phyloP scores from a whole-genome alignment of 2,888 invertebrate species.

The Gastrophysa polygoni region DNA sequence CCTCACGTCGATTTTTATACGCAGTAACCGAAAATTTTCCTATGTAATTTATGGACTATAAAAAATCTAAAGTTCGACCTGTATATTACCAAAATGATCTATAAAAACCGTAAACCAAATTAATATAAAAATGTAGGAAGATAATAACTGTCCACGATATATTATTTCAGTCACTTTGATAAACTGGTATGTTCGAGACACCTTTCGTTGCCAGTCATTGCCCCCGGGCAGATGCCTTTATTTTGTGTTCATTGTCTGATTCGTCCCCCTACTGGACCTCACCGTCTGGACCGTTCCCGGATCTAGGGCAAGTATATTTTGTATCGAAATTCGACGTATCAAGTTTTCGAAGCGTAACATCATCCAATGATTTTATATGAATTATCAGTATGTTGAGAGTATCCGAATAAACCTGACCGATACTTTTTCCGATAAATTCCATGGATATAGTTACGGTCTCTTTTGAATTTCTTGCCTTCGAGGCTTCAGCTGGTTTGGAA shows the following conservation, averaged over 20 bases:
- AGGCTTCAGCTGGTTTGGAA: too few species aligned
- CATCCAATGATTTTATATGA: too few species aligned
- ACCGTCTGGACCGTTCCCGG: not conserved
- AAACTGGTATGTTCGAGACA: not conserved
- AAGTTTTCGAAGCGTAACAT: not conserved
- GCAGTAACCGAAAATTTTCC: not conserved
- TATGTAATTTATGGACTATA: not conserved
- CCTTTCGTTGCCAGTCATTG: not conserved
- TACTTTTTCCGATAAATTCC: too few species aligned
- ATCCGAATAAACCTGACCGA: too few species aligned
- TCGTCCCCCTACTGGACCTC: not conserved
- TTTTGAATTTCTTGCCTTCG: too few species aligned
- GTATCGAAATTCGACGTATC: not conserved
- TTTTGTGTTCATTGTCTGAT: not conserved
- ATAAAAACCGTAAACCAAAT: constrained; percentile 1
- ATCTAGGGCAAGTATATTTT: not conserved
- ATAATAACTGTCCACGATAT: not conserved
- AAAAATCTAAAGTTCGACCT: not conserved
- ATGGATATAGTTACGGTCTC: too few species aligned
- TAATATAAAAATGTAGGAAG: not conserved
- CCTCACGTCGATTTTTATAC: too few species aligned
- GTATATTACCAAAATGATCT: not conserved
- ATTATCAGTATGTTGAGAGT: too few species aligned
- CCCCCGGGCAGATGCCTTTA: not conserved
- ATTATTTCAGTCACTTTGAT: constrained; percentile 1